These are phyloP conservation scores for Darevskia nairensis DNA, from an alignment of 2,797 vertebrate species.

Conservation along the genomic window DNA sequence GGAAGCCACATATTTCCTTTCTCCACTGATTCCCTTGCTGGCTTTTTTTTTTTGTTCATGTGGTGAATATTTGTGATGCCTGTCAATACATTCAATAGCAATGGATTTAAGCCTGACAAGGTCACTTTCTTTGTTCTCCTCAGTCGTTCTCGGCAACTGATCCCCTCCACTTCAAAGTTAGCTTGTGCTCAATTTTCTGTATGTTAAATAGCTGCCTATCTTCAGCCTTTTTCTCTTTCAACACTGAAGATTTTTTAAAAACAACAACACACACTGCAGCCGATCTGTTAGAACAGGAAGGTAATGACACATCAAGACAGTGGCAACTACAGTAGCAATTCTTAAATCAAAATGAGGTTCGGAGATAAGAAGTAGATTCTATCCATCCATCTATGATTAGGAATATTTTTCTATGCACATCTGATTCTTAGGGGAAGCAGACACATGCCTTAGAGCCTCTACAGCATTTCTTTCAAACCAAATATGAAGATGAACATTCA, in stretches of 20 bases:
- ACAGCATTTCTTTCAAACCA: conserved; percentile 1
- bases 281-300: not conserved
- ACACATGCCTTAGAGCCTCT: not conserved
- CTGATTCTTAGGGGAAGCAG: not conserved
- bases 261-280: conserved; percentile 1
- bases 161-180: conserved; percentile 24
- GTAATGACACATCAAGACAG: not conserved
- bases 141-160: not conserved
- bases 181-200: conserved; percentile 8
- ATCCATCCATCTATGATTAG: not conserved
- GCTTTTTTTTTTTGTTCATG: not conserved
- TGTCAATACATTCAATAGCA: not conserved
- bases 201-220: conserved; percentile 28
- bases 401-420: not conserved
- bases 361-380: too few relatives aligned
- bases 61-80: not conserved
- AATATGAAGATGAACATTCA: not conserved
- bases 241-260: not conserved
- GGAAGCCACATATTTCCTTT: not conserved
- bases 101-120: not conserved
- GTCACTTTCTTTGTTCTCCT: conserved; percentile 37
- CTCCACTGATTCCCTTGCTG: too few relatives aligned
- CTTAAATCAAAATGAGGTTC: not conserved
- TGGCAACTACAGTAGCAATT: not conserved
- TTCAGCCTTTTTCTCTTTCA: conserved; percentile 23